A percentile compares a stretch with the other conserved stretches of the same genome.
Conservation (phyloP, 2,888 invertebrate genomes). For the Corythucha ciliata region DNA sequence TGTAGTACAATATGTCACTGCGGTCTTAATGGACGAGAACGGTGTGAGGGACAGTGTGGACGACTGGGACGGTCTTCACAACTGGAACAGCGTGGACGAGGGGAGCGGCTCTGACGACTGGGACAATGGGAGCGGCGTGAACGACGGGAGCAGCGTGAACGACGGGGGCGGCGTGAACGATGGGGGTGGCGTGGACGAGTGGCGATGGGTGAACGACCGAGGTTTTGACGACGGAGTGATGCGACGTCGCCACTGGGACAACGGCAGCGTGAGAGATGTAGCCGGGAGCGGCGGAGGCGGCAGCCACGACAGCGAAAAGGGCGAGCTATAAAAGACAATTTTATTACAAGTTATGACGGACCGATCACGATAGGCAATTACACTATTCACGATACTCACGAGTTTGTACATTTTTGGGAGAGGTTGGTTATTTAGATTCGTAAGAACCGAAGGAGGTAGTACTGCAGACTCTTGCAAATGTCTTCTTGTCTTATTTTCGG, state of each 20-base stretch:
- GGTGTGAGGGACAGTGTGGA: conserved; percentile 38
- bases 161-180: conserved; percentile 38
- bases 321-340: conserved; percentile 42
- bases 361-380: no score
- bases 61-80: conserved; percentile 39
- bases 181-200: conserved; percentile 38
- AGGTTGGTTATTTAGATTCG: no score
- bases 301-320: conserved; percentile 47
- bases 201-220: conserved; percentile 37
- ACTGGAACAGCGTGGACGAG: conserved; percentile 40
- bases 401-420: no score
- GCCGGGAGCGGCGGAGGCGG: conserved; percentile 43
- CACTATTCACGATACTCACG: no score
- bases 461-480: no score
- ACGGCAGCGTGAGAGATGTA: conserved; percentile 44
- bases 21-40: conserved; percentile 27
- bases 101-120: conserved; percentile 38
- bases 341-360: no score
- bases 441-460: no score
- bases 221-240: conserved; percentile 42
- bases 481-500: no score
- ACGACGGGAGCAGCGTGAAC: conserved; percentile 41
- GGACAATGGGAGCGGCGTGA: conserved; percentile 35
- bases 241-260: conserved; percentile 40
- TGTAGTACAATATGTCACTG: background rate